A percentile compares a stretch with the other conserved stretches of the same genome.
Conservation (phyloP, 2,888 invertebrate species). For the Tenthredo livida region DNA sequence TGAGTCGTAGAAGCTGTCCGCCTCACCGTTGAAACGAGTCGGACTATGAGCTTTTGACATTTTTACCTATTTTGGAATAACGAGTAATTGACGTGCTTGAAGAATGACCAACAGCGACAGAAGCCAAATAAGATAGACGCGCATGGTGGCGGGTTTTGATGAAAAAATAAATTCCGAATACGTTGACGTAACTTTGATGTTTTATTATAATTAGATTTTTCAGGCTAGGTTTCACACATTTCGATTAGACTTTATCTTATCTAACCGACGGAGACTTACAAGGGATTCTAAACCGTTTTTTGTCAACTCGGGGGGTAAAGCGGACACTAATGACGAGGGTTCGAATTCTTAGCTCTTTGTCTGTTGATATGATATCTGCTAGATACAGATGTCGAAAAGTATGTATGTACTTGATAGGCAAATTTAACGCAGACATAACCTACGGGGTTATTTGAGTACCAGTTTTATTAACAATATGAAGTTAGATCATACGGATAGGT, state of each 20-base stretch:
- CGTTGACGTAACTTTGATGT: no score
- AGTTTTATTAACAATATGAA: background rate
- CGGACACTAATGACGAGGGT: background rate
- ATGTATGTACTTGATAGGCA: background rate
- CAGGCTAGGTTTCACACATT: background rate
- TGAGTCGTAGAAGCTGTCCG: constrained; percentile 83
- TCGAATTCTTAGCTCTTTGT: background rate
- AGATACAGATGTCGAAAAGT: background rate
- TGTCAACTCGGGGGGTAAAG: background rate
- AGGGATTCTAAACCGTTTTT: background rate
- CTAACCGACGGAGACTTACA: background rate
- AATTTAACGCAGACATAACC: background rate
- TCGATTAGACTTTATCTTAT: background rate
- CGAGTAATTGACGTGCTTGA: background rate
- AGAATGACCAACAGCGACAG: no score
- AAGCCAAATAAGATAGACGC: no score
- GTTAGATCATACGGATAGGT: background rate
- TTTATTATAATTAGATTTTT: no score
- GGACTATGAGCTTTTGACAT: constrained; percentile 84
- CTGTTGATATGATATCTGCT: background rate
- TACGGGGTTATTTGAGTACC: background rate
- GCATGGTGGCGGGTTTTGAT: no score
- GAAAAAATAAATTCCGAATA: background rate
- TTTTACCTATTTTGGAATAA: constrained; percentile 70
- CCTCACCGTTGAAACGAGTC: constrained; percentile 82